phyloP scores from a whole-genome alignment of 2,797 vertebrate species.

The Anguilla anguilla region DNA sequence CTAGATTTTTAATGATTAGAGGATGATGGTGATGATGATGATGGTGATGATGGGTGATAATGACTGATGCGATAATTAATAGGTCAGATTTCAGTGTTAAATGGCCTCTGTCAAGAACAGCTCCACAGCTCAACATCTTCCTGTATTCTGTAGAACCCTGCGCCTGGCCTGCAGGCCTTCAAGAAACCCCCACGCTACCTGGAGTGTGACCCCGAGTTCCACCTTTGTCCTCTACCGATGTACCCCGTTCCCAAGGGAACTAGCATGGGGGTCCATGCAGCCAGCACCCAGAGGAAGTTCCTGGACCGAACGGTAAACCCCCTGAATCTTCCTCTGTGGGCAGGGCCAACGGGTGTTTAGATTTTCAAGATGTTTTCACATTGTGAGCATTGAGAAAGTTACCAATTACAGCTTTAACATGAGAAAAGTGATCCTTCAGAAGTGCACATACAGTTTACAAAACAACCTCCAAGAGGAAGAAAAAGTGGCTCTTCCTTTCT shows the following conservation, averaged over 20 bases:
- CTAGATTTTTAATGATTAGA: no score
- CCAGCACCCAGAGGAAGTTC: constrained; percentile 71
- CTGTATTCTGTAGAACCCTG: constrained; percentile 78
- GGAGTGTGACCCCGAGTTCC: constrained; percentile 80
- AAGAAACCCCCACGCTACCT: constrained; percentile 75
- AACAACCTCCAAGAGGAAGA: not conserved
- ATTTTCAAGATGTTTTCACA: no score
- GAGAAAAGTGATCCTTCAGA: not conserved
- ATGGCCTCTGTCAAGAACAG: not conserved
- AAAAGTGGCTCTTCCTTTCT: not conserved
- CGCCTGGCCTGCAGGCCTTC: constrained; percentile 77
- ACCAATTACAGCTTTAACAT: no score
- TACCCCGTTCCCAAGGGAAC: constrained; percentile 62
- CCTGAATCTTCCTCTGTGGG: not conserved
- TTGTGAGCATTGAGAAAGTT: no score
- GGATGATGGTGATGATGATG: not conserved
- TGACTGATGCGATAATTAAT: not conserved
- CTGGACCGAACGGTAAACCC: constrained; percentile 74
- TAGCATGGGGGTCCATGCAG: constrained; percentile 51
- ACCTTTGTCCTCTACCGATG: constrained; percentile 84
- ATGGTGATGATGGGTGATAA: not conserved
- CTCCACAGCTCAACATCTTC: not conserved
- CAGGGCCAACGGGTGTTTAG: no score
- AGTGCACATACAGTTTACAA: not conserved
- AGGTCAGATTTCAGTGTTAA: not conserved